These are phyloP conservation scores for Scaptomyza parva DNA, from an alignment of 2,888 invertebrate genomes.

Conservation along the genomic window DNA sequence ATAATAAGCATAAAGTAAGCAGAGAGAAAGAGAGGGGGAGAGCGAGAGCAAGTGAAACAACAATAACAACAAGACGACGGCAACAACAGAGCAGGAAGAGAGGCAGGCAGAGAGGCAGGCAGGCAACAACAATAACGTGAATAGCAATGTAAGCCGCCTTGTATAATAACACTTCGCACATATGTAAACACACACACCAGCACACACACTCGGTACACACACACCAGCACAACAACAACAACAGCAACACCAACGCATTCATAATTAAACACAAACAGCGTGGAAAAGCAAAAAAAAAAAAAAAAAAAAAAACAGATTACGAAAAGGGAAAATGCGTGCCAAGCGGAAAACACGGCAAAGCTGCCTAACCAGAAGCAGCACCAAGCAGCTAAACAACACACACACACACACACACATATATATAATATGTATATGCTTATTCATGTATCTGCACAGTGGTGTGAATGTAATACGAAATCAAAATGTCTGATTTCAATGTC, in stretches of 20 bases:
- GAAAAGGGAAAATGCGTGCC: conserved; percentile 18
- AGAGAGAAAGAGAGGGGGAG: conserved; percentile 1
- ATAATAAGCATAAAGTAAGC: conserved; percentile 23
- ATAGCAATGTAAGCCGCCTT: conserved; percentile 55
- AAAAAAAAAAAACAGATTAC: conserved; percentile 22
- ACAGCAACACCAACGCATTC: conserved; percentile 41
- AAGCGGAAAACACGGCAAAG: conserved; percentile 11
- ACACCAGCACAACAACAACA: conserved; percentile 19
- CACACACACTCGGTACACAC: conserved; percentile 25
- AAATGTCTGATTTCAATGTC: conserved; percentile 54
- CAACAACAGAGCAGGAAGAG: conserved; percentile 23
- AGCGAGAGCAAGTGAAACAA: not conserved
- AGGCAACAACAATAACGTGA: conserved; percentile 29
- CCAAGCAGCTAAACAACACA: conserved; percentile 20
- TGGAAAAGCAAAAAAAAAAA: conserved; percentile 25
- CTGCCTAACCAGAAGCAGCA: conserved; percentile 16
- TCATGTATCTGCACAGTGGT: conserved; percentile 48
- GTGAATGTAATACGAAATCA: conserved; percentile 54
- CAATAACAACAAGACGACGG: conserved; percentile 1
- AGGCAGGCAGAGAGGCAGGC: not conserved
- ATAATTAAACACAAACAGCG: conserved; percentile 74
- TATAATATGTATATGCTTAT: not conserved
- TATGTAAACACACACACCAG: conserved; percentile 45
- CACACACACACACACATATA: conserved; percentile 3
- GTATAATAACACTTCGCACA: conserved; percentile 56